phyloP scores from a whole-genome alignment of 2,888 invertebrate genomes.

The Pseudococcus viburni region DNA sequence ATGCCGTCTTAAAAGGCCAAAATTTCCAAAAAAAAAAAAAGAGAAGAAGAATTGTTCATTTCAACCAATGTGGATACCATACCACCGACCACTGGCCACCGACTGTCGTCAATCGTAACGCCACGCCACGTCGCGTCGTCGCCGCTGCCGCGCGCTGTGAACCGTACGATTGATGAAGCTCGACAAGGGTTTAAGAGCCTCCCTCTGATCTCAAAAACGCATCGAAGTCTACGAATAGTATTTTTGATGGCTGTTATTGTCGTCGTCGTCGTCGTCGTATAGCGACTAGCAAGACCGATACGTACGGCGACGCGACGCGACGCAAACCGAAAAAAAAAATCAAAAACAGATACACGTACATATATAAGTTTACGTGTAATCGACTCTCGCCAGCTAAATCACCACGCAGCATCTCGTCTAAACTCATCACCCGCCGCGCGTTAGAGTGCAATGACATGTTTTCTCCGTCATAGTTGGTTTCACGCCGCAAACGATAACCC shows the following conservation, averaged over 20 bases:
- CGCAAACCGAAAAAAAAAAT: slow-evolving; percentile 21
- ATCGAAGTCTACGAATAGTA: neutral
- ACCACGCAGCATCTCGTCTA: slow-evolving; percentile 58
- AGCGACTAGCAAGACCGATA: neutral
- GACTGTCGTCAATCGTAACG: too few relatives aligned
- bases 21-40: too few relatives aligned
- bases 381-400: neutral
- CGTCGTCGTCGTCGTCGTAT: too few relatives aligned
- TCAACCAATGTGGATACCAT: too few relatives aligned
- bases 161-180: neutral
- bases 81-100: too few relatives aligned
- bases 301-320: neutral
- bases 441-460: slow-evolving; percentile 65
- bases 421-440: slow-evolving; percentile 64
- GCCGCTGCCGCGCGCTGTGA: too few relatives aligned
- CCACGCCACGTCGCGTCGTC: too few relatives aligned
- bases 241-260: too few relatives aligned
- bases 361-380: slow-evolving; percentile 5
- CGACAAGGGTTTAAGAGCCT: neutral
- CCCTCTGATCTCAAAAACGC: neutral
- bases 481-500: slow-evolving; percentile 63
- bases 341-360: neutral
- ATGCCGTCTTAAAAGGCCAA: too few relatives aligned
- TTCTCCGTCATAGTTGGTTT: slow-evolving; percentile 65
- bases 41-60: too few relatives aligned